A percentile compares a stretch with the other conserved stretches of the same genome.
Evolutionary conservation across 2,888 invertebrate species (phyloP).

Genomic region (Timema podura): DNA sequence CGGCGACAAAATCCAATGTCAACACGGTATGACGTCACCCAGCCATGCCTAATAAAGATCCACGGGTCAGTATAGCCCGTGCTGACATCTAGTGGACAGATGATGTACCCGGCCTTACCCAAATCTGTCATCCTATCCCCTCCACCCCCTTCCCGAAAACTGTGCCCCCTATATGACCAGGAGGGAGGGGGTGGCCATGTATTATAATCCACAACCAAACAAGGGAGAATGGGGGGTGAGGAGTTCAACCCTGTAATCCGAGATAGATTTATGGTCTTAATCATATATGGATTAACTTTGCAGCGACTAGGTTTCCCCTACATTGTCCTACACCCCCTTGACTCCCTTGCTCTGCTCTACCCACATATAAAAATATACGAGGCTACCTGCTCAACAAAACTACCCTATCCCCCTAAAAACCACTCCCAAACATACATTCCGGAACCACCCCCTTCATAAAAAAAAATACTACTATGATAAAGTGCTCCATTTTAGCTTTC

Average conservation of each 20-base stretch:
- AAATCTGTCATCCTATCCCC: not conserved
- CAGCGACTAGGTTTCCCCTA: conserved; percentile 42
- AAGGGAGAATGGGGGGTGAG: conserved; percentile 6
- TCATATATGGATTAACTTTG: conserved; percentile 58
- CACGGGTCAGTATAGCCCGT: too few species aligned
- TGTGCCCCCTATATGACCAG: not conserved
- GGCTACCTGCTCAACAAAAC: not conserved
- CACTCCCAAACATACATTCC: conserved; percentile 9
- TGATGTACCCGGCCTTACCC: not conserved
- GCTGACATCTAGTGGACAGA: conserved; percentile 12
- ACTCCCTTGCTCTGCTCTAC: not conserved
- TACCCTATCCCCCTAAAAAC: not conserved
- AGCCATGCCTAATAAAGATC: too few species aligned
- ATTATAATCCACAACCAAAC: conserved; percentile 23
- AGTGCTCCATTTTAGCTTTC: conserved; percentile 15
- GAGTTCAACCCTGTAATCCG: conserved; percentile 22
- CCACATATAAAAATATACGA: not conserved
- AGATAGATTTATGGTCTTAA: conserved; percentile 62
- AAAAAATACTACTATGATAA: conserved; percentile 7
- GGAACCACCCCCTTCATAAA: not conserved
- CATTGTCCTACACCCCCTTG: conserved; percentile 29
- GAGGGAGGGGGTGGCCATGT: not conserved
- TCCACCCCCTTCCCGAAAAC: not conserved
- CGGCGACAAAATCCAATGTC: too few species aligned
- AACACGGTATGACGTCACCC: too few species aligned